phyloP scores from a whole-genome alignment of 1,140 invertebrate genomes.

The Bombus superbus region DNA sequence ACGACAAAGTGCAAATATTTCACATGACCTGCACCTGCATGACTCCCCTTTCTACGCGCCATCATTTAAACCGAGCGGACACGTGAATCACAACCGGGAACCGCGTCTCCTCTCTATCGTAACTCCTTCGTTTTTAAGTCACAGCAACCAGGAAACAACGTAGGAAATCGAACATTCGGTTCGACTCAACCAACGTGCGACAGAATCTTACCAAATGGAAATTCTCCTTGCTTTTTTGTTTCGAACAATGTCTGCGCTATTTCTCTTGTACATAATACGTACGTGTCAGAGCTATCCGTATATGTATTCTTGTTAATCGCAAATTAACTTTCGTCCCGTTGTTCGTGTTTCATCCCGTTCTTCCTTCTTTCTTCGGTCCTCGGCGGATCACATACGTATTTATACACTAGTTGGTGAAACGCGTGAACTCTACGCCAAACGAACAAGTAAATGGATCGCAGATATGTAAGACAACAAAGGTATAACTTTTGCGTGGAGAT shows the following conservation, averaged over 20 bases:
- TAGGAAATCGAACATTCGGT: background rate
- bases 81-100: slow-evolving; percentile 57
- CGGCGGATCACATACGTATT: background rate
- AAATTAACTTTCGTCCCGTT: background rate
- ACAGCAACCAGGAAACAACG: too few relatives aligned
- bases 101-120: background rate
- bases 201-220: background rate
- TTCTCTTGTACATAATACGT: background rate
- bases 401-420: background rate
- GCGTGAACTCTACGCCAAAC: background rate
- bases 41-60: slow-evolving; percentile 67
- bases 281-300: background rate
- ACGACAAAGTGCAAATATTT: slow-evolving; percentile 80
- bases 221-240: background rate
- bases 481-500: background rate
- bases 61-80: slow-evolving; percentile 62
- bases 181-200: background rate
- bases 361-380: background rate
- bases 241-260: background rate
- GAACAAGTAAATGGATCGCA: background rate
- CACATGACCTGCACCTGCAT: slow-evolving; percentile 77
- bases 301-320: background rate
- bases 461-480: background rate
- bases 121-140: too few relatives aligned
- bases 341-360: background rate